Base-by-base conservation (phyloP, 2,888 invertebrate genomes). In the Saturnia japonica region DNA sequence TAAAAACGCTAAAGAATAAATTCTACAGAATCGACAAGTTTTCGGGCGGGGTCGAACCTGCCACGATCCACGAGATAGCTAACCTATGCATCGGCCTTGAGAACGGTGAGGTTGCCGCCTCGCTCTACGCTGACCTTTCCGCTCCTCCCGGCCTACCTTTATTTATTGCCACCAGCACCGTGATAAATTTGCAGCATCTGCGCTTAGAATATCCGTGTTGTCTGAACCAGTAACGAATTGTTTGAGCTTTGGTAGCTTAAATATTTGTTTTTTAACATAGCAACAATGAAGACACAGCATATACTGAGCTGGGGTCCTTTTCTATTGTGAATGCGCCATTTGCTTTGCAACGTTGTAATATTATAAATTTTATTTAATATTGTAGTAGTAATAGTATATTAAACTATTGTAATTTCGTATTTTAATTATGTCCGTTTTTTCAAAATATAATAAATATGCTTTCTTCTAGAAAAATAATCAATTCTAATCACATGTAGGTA, bases 61-160 rank as follows among this genome's bases (percentile, higher is more conserved):
- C 83, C 86, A 86, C 86, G 85, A 85, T 79, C 84, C 79, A 80
- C 72, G 76, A 78, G 84, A 78, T 90, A 90, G 90, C 88, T 85
- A 87, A 85, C 82, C 84, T 87, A 85, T 83, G 87, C 82, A 89
- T 90, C 90, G 90, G 88, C 90, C 91, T 90, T 91, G 91, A 87
- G 85, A 84, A 83, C 84, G 85, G 84, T 83, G 86, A 80, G 79
- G 78, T 74, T 78, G 80, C 71, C 75, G 78, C 77, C 14, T 71
- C 76, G 77, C 76, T 80, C 79, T 77, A 79, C 81, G 78, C 79
- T 83, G 85, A 84, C 85, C 84, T 91, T 91, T 91, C 83, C 85
- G 86, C 83, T 86, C 85, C 83, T 85, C 85, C 80, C 80, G 78
- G 77, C 82, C 81, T 80, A 79, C 80, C 78, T 72, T 88, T 90